Conservation (phyloP, 2,113 vertebrate genomes). For the Phodopus roborovskii region DNA sequence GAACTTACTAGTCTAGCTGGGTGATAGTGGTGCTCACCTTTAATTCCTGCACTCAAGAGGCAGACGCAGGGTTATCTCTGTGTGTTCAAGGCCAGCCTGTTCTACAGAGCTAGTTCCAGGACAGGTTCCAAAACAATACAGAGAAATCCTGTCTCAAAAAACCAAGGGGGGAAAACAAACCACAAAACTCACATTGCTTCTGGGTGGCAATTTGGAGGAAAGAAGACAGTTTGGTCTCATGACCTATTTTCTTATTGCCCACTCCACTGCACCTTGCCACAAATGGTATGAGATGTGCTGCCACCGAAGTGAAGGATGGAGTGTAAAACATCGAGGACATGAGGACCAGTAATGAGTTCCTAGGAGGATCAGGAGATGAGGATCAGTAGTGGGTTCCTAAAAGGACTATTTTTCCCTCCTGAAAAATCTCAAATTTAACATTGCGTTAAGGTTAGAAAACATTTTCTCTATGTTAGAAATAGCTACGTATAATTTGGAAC, state of each 20-base stretch:
- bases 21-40: too few species aligned
- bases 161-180: too few species aligned
- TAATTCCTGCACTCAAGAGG: too few species aligned
- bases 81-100: too few species aligned
- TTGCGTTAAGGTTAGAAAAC: not conserved
- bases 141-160: too few species aligned
- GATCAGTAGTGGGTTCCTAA: not conserved
- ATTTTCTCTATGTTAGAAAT: not conserved
- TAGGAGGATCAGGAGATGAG: not conserved
- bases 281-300: not conserved
- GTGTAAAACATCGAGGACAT: accelerated
- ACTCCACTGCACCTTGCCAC: not conserved
- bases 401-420: not conserved
- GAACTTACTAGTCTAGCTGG: not conserved
- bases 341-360: too few species aligned
- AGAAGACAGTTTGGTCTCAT: not conserved
- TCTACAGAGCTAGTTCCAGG: too few species aligned
- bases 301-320: accelerated
- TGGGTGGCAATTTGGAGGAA: not conserved
- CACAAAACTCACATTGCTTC: not conserved
- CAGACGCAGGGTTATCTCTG: too few species aligned
- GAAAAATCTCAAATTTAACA: not conserved
- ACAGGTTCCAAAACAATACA: too few species aligned
- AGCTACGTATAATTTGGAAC: not conserved
- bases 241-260: not conserved